Base-by-base conservation (phyloP, 2,888 invertebrate genomes). In the Cryptosula pallasiana region DNA sequence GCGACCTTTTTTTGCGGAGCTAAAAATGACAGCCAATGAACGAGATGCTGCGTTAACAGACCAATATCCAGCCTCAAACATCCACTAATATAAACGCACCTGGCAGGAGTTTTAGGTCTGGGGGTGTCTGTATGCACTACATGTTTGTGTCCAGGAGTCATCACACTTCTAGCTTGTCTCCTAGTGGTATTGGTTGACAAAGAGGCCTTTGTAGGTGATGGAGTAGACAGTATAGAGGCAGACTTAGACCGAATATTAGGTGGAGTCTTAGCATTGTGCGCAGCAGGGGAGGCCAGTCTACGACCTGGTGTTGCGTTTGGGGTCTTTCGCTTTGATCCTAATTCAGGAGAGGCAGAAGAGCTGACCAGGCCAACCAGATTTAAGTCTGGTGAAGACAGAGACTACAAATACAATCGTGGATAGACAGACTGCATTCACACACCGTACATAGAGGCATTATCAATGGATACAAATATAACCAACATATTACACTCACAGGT, bases 51-150 rank as follows among this genome's bases (percentile, higher is more conserved):
- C n/a, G n/a, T n/a, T n/a, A n/a, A n/a, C n/a, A n/a, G n/a, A n/a
- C n/a, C n/a, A n/a, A n/a, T n/a, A n/a, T n/a, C n/a, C n/a, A n/a
- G n/a, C n/a, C n/a, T n/a, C n/a, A n/a, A n/a, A n/a, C n/a, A n/a
- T n/a, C n/a, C n/a, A n/a, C n/a, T n/a, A n/a, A n/a, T n/a, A n/a
- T n/a, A n/a, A 5, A 63, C 34, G 13, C n/a, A 63, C 63, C 63
- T 32, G 27, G 9, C 63, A 25, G 63, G 63, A 34, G 63, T 63
- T 27, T 63, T 63, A 2, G 63, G 63, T 32, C 63, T 63, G 13
- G 63, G 63, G 32, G 63, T 63, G 32, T 63, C 63, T 32, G 63
- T 63, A 32, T 63, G 63, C 5, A 63, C n/a, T 13, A 63, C 63
- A 63, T 63, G 63, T 9, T 29, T 2, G 20, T 34, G 20, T 2